Conservation (phyloP, 2,888 invertebrate species). For the Drosophila peninsularis region DNA sequence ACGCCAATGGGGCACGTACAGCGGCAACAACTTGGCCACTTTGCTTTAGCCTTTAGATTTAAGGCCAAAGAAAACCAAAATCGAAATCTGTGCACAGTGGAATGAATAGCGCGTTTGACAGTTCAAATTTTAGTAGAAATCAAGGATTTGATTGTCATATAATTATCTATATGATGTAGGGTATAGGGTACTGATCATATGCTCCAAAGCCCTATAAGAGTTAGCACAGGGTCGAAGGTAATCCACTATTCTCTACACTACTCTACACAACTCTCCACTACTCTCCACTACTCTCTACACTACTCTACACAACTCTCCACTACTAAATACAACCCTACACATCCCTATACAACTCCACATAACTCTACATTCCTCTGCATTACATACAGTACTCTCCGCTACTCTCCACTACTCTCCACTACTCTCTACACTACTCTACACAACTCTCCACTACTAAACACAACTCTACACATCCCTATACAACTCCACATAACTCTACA, state of each 20-base stretch:
- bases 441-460: too few relatives aligned
- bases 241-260: too few relatives aligned
- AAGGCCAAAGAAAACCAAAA: neutral
- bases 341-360: neutral
- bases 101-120: too few relatives aligned
- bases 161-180: too few relatives aligned
- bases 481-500: neutral
- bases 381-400: neutral
- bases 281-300: neutral
- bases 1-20: constrained; percentile 25
- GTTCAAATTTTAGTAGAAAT: neutral
- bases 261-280: neutral
- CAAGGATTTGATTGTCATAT: neutral
- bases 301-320: neutral
- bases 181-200: too few relatives aligned
- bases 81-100: constrained; percentile 2
- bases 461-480: neutral
- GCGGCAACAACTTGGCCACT: constrained; percentile 13
- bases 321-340: neutral
- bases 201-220: too few relatives aligned
- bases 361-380: accelerated
- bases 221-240: too few relatives aligned
- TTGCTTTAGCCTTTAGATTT: neutral
- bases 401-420: neutral
- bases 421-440: neutral